phyloP scores from a whole-genome alignment of 2,113 vertebrate species.

The Grallaria varia region DNA sequence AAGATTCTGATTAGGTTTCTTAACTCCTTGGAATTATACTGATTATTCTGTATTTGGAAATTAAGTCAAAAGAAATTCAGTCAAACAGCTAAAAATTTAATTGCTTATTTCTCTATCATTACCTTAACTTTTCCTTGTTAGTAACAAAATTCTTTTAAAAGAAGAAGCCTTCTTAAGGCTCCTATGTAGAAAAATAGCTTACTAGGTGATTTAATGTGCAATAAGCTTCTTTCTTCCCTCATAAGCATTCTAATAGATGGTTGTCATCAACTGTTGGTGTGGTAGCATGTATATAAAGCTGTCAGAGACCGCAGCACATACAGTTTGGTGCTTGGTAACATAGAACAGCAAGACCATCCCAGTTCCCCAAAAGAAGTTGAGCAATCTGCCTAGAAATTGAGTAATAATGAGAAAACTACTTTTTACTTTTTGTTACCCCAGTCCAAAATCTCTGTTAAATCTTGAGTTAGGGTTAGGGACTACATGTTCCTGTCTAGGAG shows the following conservation, averaged over 20 bases:
- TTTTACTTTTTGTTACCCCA: not conserved
- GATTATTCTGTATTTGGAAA: not conserved
- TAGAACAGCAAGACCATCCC: not conserved
- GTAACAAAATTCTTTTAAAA: not conserved
- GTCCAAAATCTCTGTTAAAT: not conserved
- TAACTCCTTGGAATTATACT: not conserved
- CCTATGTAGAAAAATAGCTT: not conserved
- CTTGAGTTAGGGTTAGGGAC: not conserved
- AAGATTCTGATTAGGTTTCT: not conserved
- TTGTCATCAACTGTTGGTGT: not conserved
- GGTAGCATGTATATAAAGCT: rapidly evolving
- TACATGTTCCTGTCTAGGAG: not conserved
- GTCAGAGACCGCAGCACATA: not conserved
- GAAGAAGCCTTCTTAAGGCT: not conserved
- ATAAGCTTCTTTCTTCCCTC: not conserved
- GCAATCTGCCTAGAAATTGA: not conserved
- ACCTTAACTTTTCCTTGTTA: not conserved
- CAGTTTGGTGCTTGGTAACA: not conserved
- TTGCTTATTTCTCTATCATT: not conserved
- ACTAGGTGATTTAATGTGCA: not conserved
- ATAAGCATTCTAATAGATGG: not conserved
- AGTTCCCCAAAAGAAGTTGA: not conserved
- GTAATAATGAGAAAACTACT: not conserved
- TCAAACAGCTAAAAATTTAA: not conserved
- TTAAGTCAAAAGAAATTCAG: not conserved